Evolutionary conservation across 2,888 invertebrate species (phyloP).

Genomic region (Melinopterus prodromus): DNA sequence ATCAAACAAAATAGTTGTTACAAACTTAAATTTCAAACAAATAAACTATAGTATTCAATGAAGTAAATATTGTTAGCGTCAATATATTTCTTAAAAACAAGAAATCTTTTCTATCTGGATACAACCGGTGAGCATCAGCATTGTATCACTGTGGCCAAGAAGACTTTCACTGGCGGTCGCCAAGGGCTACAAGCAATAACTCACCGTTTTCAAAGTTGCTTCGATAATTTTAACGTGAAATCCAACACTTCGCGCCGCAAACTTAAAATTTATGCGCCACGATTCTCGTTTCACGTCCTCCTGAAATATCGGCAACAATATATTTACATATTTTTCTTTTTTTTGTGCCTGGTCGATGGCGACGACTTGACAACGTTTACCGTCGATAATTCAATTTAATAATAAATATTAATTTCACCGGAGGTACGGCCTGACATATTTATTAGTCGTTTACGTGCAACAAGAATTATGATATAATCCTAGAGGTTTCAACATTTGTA

Average conservation of each 20-base stretch:
- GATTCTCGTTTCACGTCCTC: slow-evolving; percentile 9
- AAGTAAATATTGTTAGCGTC: no score
- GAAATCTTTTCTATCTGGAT: no score
- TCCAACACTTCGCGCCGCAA: slow-evolving; percentile 28
- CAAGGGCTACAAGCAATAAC: slow-evolving; percentile 35
- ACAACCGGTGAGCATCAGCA: no score
- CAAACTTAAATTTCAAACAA: no score
- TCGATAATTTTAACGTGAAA: slow-evolving; percentile 37
- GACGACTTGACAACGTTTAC: neutral
- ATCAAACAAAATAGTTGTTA: no score
- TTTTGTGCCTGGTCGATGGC: neutral
- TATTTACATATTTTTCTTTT: neutral
- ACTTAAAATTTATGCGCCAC: slow-evolving; percentile 35
- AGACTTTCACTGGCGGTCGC: slow-evolving; percentile 37
- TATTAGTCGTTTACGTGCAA: neutral
- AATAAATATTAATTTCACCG: neutral
- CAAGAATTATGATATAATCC: neutral
- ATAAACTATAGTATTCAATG: no score
- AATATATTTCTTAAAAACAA: no score
- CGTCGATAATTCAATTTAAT: neutral
- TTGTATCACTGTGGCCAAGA: no score
- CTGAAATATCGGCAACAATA: neutral
- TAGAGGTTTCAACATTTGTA: no score
- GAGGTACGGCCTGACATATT: neutral
- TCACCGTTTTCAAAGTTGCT: slow-evolving; percentile 37